A percentile compares a stretch with the other conserved stretches of the same genome.
These are phyloP conservation scores for Ficedula albicollis DNA, from an alignment of 2,797 vertebrate genomes.

Conservation along the genomic window DNA sequence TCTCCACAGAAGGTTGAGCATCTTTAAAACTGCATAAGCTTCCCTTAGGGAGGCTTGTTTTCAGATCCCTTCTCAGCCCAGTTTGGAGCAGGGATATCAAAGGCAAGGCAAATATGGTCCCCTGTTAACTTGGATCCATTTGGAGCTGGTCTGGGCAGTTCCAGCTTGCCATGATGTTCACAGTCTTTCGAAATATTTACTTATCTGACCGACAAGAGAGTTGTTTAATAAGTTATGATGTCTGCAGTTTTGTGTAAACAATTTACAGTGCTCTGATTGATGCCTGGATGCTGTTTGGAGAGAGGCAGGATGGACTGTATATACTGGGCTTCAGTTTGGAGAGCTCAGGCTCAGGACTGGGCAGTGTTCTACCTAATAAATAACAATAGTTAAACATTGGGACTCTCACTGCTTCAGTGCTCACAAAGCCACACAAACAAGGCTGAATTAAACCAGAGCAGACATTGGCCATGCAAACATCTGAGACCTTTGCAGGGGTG, in stretches of 20 bases:
- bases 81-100: slow-evolving; percentile 4
- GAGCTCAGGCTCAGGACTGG: slow-evolving; percentile 14
- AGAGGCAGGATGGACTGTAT: background rate
- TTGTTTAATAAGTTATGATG: slow-evolving; percentile 47
- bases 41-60: slow-evolving; percentile 3
- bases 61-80: background rate
- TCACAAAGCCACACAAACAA: background rate
- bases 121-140: background rate
- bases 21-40: slow-evolving; percentile 16
- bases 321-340: background rate
- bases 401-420: background rate
- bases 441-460: background rate
- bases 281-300: slow-evolving; percentile 8
- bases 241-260: slow-evolving; percentile 52
- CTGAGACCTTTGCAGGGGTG: background rate
- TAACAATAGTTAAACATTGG: background rate
- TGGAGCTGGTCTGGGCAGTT: background rate
- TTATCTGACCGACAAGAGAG: slow-evolving; percentile 34
- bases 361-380: slow-evolving; percentile 29
- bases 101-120: background rate
- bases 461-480: background rate
- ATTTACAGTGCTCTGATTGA: slow-evolving; percentile 42
- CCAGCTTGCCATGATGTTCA: background rate
- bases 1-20: background rate
- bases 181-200: slow-evolving; percentile 47